Percentiles rank a stretch among this genome's conserved stretches.
phyloP scores from a whole-genome alignment of 1,140 invertebrate species.

The Lordiphosa collinella region DNA sequence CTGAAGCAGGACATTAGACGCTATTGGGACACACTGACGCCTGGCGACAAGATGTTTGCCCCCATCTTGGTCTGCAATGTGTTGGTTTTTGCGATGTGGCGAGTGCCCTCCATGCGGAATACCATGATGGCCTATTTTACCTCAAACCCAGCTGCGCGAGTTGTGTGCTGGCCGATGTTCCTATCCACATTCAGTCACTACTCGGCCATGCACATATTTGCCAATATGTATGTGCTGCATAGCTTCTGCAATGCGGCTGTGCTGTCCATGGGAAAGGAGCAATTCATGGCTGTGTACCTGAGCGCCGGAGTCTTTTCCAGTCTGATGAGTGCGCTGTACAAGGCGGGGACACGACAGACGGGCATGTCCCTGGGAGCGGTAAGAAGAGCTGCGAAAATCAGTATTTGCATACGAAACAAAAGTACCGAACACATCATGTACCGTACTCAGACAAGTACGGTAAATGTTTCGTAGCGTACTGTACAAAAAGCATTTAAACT shows the following conservation, averaged over 20 bases:
- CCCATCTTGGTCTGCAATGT: constrained; percentile 90
- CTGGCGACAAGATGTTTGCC: constrained; percentile 89
- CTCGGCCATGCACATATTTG: constrained; percentile 90
- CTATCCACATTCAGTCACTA: constrained; percentile 96
- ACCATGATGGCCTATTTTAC: constrained; percentile 93
- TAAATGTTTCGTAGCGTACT: too few relatives aligned
- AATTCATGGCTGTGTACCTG: constrained; percentile 95
- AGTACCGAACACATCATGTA: too few relatives aligned
- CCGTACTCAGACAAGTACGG: too few relatives aligned
- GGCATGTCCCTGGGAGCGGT: constrained; percentile 94
- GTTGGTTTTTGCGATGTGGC: constrained; percentile 91
- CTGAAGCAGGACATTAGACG: constrained; percentile 79
- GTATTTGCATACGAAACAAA: too few relatives aligned
- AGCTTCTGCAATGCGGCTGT: constrained; percentile 87
- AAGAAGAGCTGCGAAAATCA: constrained; percentile 80
- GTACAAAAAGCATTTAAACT: too few relatives aligned
- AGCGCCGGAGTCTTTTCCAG: constrained; percentile 93
- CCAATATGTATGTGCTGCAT: constrained; percentile 98
- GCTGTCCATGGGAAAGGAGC: constrained; percentile 92
- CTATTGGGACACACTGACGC: constrained; percentile 88
- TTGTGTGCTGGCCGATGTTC: constrained; percentile 92
- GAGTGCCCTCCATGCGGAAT: constrained; percentile 85
- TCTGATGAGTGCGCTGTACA: constrained; percentile 90
- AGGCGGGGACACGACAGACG: constrained; percentile 84
- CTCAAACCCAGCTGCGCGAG: constrained; percentile 89